Percentiles rank a stretch among this genome's conserved stretches.
Conservation (phyloP, 2,888 invertebrate genomes). For the Cephus spinipes region DNA sequence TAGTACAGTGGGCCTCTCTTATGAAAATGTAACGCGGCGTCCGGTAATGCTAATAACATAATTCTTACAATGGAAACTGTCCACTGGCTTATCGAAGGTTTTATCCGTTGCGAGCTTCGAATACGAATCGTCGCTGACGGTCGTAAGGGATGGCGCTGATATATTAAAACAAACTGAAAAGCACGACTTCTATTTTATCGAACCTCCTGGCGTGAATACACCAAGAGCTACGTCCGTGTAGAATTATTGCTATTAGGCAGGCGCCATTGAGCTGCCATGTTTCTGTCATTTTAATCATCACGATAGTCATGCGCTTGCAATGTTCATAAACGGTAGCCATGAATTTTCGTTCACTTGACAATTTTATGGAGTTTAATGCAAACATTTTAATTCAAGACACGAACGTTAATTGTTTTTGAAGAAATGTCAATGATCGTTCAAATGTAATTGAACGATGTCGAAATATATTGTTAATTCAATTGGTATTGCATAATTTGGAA, state of each 20-base stretch:
- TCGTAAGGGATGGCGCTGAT: too few relatives aligned
- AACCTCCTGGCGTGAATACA: not conserved
- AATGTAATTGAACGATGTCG: not conserved
- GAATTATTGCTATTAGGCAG: not conserved
- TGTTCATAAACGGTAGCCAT: not conserved
- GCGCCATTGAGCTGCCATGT: not conserved
- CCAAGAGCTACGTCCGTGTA: not conserved
- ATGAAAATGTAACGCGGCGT: slow-evolving; percentile 22
- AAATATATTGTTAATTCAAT: not conserved
- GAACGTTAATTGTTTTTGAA: not conserved
- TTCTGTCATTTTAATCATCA: not conserved
- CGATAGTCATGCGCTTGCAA: not conserved
- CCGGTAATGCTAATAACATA: slow-evolving; percentile 28
- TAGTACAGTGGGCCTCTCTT: slow-evolving; percentile 6
- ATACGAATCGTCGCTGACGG: too few relatives aligned
- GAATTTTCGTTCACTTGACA: not conserved
- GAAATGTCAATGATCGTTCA: not conserved
- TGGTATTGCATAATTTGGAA: not conserved
- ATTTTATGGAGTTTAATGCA: not conserved
- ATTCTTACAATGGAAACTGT: slow-evolving; percentile 18
- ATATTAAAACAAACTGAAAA: too few relatives aligned
- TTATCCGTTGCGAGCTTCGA: not conserved
- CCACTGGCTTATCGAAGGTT: slow-evolving; percentile 23
- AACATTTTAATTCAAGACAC: not conserved
- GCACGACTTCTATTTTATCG: too few relatives aligned